Evolutionary conservation across 2,797 vertebrate genomes (phyloP), one percentile per base, ranked within the genome.

Genomic region (Pelochelys cantorii): DNA sequence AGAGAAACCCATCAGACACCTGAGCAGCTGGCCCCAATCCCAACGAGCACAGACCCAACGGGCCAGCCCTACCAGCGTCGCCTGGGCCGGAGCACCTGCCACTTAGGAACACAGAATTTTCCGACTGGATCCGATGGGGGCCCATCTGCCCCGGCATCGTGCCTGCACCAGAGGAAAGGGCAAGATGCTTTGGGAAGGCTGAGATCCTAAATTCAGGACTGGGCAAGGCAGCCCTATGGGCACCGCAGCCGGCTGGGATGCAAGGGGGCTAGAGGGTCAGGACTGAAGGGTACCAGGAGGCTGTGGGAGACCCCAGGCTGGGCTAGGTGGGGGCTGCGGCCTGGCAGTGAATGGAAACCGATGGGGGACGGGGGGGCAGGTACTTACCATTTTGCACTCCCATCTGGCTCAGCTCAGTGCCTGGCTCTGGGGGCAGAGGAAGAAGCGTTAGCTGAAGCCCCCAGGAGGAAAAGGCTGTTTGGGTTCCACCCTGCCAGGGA

Each of bases 371-470:
- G 34, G 11, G 34, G 4, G 34, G 11, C 4, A 34, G 15, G 27
- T 34, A 97, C 98, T 98, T 94, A 98, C 98, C 98, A 0, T 89
- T 97, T 20, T 97, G 97, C 89, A 97, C 83, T 37, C 74, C 74
- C 13, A 86, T 3, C 23, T 97, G 18, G 97, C 79, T 92, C 18
- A 88, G 97, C 93, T 98, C 98, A 93, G 99, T 99, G 17, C 98
- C 97, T 1, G 98, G 98, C 87, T 98, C 98, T 99, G 97, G 85
- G 84, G 20, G 92, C 42, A 83, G 62, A 11, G 56, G 53, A 52
- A 34, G 74, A 34, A 79, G 31, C 15, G 4, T 74, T 20, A 65
- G 55, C 29, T 34, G 11, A 78, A 10, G 22, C 7, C 74, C n/a
- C 34, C 25, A 22, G 55, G 12, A 22, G 79, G 34, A 12, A 59